Base-by-base conservation (phyloP, 1,140 invertebrate genomes). In the Chironomus tepperi region DNA sequence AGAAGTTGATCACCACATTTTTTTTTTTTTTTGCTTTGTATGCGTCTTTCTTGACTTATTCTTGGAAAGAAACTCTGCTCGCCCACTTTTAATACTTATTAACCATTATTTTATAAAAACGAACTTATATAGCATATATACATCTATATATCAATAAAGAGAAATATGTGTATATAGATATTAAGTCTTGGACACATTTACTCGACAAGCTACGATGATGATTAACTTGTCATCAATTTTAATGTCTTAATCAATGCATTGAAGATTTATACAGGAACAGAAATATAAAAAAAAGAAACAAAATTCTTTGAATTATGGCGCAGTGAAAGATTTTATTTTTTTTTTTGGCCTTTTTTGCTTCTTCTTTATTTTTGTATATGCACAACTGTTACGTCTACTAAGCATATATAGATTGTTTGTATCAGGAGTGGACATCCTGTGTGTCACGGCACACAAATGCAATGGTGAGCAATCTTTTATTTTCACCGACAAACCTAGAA, bases 151-250 rank as follows among this genome's bases (percentile, higher is more conserved):
- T 57, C 5, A n/a, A 57, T 15, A 47, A 10, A 47, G n/a, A n/a
- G n/a, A n/a, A n/a, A n/a, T n/a, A n/a, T n/a, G n/a, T n/a, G n/a
- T 47, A 47, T 47, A 15, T 47, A 10, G 64, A 15, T 67, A 19
- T 67, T 67, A 7, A 18, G 9, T 70, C 19, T 70, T 10, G 18
- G 2, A 19, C 65, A 7, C 19, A 19, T n/a, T 57, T n/a, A 57
- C 47, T 57, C n/a, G 65, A 70, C 65, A 70, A 21, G 64, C 64
- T 18, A 19, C 18, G 65, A 70, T 70, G 65, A 70, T 70, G 65
- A 70, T 70, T 70, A 70, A 70, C 16, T 70, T 70, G 65, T 70
- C 65, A 70, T 70, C 65, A 70, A 70, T 70, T 70, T 57, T 70
- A 70, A 70, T 70, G 65, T 70, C 65, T 70, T 70, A 70, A 70